Percentiles rank a stretch among this genome's conserved stretches.
phyloP scores from a whole-genome alignment of 2,113 vertebrate species.

The Bombycilla garrulus region DNA sequence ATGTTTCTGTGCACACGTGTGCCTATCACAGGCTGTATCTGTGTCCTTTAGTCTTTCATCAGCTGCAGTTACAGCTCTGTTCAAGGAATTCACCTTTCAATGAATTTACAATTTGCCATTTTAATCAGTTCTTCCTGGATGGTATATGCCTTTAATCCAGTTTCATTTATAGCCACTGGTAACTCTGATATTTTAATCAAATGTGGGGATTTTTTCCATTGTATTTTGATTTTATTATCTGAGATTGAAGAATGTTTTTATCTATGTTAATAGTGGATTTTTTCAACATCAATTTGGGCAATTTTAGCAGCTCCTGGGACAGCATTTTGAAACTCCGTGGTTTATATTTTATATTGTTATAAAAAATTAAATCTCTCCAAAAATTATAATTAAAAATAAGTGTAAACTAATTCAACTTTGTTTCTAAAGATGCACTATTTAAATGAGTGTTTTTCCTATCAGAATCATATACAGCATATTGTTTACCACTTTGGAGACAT shows the following conservation, averaged over 20 bases:
- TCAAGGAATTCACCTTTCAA: background rate
- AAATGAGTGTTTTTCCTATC: background rate
- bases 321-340: background rate
- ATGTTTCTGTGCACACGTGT: fast-evolving
- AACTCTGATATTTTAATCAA: background rate
- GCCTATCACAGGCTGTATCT: background rate
- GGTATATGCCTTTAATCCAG: background rate
- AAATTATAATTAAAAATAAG: background rate
- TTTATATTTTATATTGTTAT: background rate
- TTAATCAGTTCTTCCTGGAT: background rate
- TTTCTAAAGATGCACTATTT: background rate
- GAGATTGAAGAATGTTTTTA: background rate
- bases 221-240: background rate
- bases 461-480: background rate
- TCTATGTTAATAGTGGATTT: background rate
- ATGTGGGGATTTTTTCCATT: background rate
- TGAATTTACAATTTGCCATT: background rate
- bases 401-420: background rate
- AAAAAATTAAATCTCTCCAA: background rate
- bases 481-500: background rate
- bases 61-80: background rate
- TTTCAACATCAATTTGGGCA: background rate
- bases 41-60: background rate
- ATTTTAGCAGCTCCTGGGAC: background rate
- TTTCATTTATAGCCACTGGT: background rate